phyloP scores from a whole-genome alignment of 2,888 invertebrate genomes.

The Calliopum simillimum region DNA sequence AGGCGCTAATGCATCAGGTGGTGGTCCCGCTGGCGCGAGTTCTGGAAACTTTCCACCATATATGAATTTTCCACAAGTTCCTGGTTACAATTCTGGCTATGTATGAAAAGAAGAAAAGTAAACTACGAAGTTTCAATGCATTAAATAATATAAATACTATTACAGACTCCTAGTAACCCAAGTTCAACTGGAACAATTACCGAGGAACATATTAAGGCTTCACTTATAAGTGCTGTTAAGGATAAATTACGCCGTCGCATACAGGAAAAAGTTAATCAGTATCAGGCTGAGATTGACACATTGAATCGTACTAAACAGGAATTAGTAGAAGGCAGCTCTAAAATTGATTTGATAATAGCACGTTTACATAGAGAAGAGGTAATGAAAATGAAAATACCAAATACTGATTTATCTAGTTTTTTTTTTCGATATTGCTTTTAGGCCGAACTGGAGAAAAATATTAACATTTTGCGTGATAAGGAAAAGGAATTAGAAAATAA shows the following conservation, averaged over 20 bases:
- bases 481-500: conserved; percentile 87
- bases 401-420: too few species aligned
- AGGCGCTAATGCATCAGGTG: conserved; percentile 37
- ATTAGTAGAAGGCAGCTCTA: conserved; percentile 83
- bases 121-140: neutral
- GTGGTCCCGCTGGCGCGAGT: conserved; percentile 55
- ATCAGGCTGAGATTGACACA: conserved; percentile 92
- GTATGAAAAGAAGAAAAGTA: conserved; percentile 48
- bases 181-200: conserved; percentile 85
- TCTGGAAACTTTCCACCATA: conserved; percentile 70
- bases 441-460: conserved; percentile 85
- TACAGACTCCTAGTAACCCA: conserved; percentile 63
- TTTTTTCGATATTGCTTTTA: conserved; percentile 57
- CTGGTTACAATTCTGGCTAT: conserved; percentile 59
- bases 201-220: conserved; percentile 94
- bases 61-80: conserved; percentile 63
- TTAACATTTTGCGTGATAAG: conserved; percentile 85
- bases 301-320: conserved; percentile 88
- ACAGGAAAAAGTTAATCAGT: conserved; percentile 89
- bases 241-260: conserved; percentile 90
- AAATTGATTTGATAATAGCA: conserved; percentile 82
- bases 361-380: conserved; percentile 81
- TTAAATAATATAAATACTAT: neutral
- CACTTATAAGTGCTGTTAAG: conserved; percentile 93
- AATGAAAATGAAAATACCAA: too few species aligned